Evolutionary conservation across 2,797 vertebrate genomes (phyloP).

Genomic region (Sebastes kiyomatsui): DNA sequence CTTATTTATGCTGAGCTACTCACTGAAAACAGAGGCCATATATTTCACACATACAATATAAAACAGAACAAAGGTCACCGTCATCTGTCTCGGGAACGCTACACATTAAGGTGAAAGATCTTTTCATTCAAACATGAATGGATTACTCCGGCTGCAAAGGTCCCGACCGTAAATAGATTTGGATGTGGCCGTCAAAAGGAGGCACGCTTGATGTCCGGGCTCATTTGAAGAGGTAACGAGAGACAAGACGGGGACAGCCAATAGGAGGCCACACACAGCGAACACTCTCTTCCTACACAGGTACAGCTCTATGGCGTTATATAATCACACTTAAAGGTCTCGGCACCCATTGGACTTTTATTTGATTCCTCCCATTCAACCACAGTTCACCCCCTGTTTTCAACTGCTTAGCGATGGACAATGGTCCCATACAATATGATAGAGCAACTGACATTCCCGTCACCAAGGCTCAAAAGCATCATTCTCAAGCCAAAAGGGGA

Average conservation of each 20-base stretch:
- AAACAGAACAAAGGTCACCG: constrained; percentile 66
- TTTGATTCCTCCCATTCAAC: background rate
- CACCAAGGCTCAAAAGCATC: background rate
- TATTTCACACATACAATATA: constrained; percentile 49
- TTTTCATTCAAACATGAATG: constrained; percentile 59
- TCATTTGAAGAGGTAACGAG: background rate
- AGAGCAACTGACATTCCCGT: background rate
- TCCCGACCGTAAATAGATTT: constrained; percentile 60
- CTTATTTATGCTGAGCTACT: constrained; percentile 58
- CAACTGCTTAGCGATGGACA: background rate
- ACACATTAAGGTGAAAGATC: constrained; percentile 62
- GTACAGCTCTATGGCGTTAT: background rate
- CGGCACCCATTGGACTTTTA: background rate
- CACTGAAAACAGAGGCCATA: constrained; percentile 31
- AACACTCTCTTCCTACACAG: background rate
- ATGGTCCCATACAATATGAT: background rate
- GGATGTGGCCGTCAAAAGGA: background rate
- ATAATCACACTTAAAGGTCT: background rate
- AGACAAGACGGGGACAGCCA: background rate
- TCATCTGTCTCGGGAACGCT: constrained; percentile 46
- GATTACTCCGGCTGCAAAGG: constrained; percentile 54
- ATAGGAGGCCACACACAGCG: background rate
- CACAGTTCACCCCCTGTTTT: background rate
- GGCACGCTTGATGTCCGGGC: background rate
- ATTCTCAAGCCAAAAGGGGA: background rate